These are phyloP conservation scores for Petrocephalus microphthalmus DNA, from an alignment of 2,113 vertebrate species.

Conservation along the genomic window DNA sequence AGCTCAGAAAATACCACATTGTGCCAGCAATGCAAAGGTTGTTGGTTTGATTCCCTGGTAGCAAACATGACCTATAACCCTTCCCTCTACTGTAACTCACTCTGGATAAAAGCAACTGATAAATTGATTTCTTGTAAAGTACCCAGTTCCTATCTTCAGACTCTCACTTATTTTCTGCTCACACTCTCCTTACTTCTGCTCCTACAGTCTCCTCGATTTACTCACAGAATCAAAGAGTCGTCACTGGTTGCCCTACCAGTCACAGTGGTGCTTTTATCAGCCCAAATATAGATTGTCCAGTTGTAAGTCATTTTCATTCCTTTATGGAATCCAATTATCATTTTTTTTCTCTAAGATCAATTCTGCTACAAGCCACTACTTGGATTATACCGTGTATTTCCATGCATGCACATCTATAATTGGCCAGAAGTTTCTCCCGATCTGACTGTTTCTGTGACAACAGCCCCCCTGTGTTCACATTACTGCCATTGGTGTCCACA, in stretches of 20 bases:
- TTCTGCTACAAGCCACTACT: not conserved
- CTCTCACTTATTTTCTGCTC: not conserved
- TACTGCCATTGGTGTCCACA: not conserved
- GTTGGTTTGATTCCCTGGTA: too few relatives aligned
- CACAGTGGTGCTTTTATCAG: not conserved
- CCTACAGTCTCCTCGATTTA: not conserved
- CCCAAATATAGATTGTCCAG: not conserved
- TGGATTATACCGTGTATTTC: not conserved
- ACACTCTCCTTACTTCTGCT: not conserved
- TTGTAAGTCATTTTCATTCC: not conserved
- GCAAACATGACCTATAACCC: too few relatives aligned
- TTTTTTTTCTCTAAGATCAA: not conserved
- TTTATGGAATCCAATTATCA: not conserved
- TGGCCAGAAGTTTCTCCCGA: not conserved
- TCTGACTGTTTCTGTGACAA: not conserved
- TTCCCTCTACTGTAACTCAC: not conserved
- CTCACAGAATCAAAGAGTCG: not conserved
- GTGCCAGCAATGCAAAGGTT: too few relatives aligned
- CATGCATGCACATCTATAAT: not conserved
- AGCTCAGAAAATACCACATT: too few relatives aligned
- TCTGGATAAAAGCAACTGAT: not conserved
- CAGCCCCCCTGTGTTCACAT: not conserved
- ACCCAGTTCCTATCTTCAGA: not conserved
- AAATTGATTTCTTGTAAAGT: not conserved
- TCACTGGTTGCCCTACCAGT: not conserved